Base-by-base conservation (phyloP, 2,888 invertebrate species). In the Aleiodes leptofemur region DNA sequence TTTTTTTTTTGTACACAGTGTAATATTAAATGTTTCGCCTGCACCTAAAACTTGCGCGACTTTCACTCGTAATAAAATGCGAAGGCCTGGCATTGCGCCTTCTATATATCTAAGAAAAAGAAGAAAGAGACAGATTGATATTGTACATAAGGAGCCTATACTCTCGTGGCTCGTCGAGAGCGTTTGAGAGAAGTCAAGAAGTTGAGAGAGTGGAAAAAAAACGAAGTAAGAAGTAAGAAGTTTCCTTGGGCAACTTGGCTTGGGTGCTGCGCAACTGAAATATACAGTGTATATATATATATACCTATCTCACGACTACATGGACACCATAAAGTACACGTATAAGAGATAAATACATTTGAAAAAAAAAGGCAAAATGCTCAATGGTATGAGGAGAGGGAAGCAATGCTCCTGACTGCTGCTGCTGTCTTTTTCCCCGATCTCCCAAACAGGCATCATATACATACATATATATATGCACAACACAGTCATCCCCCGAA, bases 31-130 rank as follows among this genome's bases (percentile, higher is more conserved):
- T 80, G 77, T 77, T 77, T 78, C 80, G 83, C 81, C 78, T 76
- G 75, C 75, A 82, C 84, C 84, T 84, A 85, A 85, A 85, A 83
- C 82, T 51, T 51, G 81, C 9, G 78, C 78, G 84, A 86, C 86
- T 86, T 86, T 86, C 86, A 86, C 86, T 86, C 84, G 85, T 86
- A 85, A 86, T 86, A 85, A 86, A 86, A 86, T 84, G 85, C 84
- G 85, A 85, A 84, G 85, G 84, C 83, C 82, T 84, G 83, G 73
- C 77, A 74, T 69, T 76, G 72, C 43, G 9, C 11, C 48, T 55
- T 23, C 23, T 23, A 23, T 23, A 23, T 23, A 38, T 53, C 55
- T 68, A 56, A 57, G 23, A 57, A 43, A 43, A 69, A 57, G 29
- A 23, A 69, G 68, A 73, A 57, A 43, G 48, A 16, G 53, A 16